A percentile compares a stretch with the other conserved stretches of the same genome.
Evolutionary conservation across 2,113 vertebrate species (phyloP).

Genomic region (Zapornia atra): DNA sequence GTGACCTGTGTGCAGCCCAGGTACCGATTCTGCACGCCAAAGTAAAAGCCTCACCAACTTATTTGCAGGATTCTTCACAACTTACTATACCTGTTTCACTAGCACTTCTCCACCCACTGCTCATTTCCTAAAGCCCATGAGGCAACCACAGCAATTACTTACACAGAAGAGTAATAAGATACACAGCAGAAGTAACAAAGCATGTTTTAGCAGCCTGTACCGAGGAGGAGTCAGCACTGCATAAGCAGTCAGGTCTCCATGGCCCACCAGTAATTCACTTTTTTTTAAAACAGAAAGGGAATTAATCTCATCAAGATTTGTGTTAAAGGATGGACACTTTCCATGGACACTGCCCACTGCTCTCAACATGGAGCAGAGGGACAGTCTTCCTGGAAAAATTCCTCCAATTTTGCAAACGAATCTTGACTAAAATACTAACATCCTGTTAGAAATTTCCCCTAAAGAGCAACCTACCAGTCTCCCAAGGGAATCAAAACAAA

Average conservation of each 20-base stretch:
- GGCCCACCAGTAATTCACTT: not conserved
- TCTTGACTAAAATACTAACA: not conserved
- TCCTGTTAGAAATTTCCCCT: not conserved
- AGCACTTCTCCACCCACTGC: conserved; percentile 8
- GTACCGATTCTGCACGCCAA: not conserved
- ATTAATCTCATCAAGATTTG: not conserved
- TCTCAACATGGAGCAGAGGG: not conserved
- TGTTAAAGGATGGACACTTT: not conserved
- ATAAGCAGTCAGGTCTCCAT: not conserved
- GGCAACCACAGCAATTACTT: conserved; percentile 18
- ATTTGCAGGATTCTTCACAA: conserved; percentile 16
- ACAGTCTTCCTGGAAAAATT: not conserved
- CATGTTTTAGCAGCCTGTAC: not conserved
- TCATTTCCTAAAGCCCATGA: conserved; percentile 23
- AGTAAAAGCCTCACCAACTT: not conserved
- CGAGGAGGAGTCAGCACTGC: not conserved
- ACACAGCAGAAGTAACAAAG: not conserved
- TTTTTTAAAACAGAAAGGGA: not conserved
- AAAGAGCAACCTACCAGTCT: not conserved
- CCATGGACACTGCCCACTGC: not conserved
- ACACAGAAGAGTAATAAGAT: not conserved
- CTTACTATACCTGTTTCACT: conserved; percentile 7
- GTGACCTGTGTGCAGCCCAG: not conserved
- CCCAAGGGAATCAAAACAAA: not conserved
- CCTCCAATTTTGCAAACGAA: not conserved